Evolutionary conservation across 2,888 invertebrate species (phyloP).

Genomic region (Chesias legatella): DNA sequence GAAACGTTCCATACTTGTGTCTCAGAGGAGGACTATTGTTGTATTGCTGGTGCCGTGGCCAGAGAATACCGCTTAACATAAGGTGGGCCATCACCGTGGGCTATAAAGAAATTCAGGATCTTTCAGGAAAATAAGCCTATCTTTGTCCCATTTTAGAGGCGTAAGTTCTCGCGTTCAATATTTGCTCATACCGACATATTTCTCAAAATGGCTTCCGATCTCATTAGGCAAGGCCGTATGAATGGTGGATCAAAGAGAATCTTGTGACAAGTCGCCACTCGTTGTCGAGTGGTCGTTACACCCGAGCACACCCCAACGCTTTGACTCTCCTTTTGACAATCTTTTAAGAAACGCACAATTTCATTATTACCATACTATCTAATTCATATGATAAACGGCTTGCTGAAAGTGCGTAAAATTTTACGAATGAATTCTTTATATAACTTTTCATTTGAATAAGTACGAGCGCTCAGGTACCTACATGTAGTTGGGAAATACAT

Average conservation of each 20-base stretch:
- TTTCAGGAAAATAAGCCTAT: too few relatives aligned
- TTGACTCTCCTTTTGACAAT: constrained; percentile 51
- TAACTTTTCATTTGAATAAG: too few relatives aligned
- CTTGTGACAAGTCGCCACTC: constrained; percentile 59
- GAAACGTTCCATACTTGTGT: too few relatives aligned
- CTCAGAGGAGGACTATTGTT: too few relatives aligned
- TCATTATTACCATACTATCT: constrained; percentile 43
- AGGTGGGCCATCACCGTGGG: too few relatives aligned
- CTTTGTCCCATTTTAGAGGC: too few relatives aligned
- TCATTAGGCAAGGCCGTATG: constrained; percentile 57
- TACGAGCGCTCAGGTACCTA: too few relatives aligned
- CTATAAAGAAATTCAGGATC: too few relatives aligned
- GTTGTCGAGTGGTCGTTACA: constrained; percentile 54
- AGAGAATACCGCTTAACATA: too few relatives aligned
- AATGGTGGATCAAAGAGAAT: constrained; percentile 69
- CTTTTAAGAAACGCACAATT: constrained; percentile 44
- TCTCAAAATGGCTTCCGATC: constrained; percentile 47
- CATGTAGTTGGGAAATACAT: too few relatives aligned
- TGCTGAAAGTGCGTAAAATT: background rate
- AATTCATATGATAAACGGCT: constrained; percentile 16
- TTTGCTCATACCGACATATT: constrained; percentile 19
- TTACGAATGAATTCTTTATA: too few relatives aligned
- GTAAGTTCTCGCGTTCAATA: constrained; percentile 1
- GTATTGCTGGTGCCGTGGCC: too few relatives aligned
- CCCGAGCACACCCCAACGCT: constrained; percentile 46